These are phyloP conservation scores for Rhizomys pruinosus DNA, from an alignment of 2,113 vertebrate genomes.

Conservation along the genomic window DNA sequence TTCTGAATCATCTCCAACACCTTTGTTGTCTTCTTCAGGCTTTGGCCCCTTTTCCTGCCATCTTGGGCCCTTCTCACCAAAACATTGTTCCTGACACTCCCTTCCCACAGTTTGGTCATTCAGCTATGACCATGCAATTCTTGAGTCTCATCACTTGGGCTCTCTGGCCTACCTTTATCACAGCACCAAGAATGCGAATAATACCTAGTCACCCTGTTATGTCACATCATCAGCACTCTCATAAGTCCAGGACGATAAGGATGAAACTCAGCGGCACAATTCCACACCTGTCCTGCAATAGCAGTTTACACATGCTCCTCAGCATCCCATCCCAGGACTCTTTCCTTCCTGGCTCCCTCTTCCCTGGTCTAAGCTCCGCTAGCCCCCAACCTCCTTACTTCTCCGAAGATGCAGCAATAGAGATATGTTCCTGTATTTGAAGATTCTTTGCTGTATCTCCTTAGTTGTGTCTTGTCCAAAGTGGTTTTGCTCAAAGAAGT, in stretches of 20 bases:
- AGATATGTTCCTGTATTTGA: not conserved
- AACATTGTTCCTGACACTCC: not conserved
- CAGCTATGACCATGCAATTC: too few species aligned
- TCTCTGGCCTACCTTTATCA: too few species aligned
- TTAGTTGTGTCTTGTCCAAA: too few species aligned
- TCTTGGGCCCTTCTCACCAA: not conserved
- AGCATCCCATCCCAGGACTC: not conserved
- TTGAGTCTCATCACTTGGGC: not conserved
- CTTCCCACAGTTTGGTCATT: not conserved
- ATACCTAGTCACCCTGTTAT: not conserved
- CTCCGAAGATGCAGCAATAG: not conserved
- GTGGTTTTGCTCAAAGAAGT: conserved; percentile 7
- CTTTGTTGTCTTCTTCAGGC: not conserved
- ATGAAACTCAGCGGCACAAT: not conserved
- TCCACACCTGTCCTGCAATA: not conserved
- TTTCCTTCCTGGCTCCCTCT: too few species aligned
- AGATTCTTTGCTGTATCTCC: too few species aligned
- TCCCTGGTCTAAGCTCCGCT: too few species aligned
- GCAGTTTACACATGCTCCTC: not conserved
- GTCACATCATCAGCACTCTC: not conserved
- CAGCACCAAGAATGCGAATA: not conserved
- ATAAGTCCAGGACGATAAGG: not conserved
- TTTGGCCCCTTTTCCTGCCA: not conserved
- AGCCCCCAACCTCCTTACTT: not conserved
- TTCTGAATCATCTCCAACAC: not conserved